These are phyloP conservation scores for Glaucopsyche alexis DNA, from an alignment of 2,888 invertebrate species.

Conservation along the genomic window DNA sequence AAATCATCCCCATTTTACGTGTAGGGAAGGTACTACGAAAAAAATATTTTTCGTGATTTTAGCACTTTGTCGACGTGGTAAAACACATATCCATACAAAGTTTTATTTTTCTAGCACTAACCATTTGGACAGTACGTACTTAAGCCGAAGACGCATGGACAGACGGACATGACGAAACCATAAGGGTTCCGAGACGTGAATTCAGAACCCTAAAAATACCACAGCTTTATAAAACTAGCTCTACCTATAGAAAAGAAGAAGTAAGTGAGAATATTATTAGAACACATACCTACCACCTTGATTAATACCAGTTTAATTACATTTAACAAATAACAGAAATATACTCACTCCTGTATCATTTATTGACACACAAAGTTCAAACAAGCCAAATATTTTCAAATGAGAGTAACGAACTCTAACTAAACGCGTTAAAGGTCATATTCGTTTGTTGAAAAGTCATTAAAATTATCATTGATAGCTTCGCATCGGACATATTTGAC, in stretches of 20 bases:
- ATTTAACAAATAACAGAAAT: neutral
- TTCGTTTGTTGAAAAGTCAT: conserved; percentile 7
- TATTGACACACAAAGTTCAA: conserved; percentile 12
- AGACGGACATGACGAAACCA: too few species aligned
- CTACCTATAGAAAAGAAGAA: neutral
- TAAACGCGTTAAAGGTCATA: neutral
- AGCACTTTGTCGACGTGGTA: too few species aligned
- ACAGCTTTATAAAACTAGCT: neutral
- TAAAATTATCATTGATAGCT: conserved; percentile 20
- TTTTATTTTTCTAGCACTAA: too few species aligned
- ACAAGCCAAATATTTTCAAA: neutral
- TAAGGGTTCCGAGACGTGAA: too few species aligned
- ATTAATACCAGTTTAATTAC: neutral
- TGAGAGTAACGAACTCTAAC: neutral
- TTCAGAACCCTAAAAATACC: neutral
- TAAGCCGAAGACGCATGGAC: too few species aligned
- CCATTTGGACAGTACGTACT: too few species aligned
- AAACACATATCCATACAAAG: too few species aligned
- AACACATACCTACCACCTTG: neutral
- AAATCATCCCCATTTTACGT: too few species aligned
- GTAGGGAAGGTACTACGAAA: too few species aligned
- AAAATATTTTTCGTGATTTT: too few species aligned
- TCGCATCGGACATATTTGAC: conserved; percentile 18
- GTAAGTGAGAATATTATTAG: neutral
- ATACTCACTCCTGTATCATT: conserved; percentile 3